Evolutionary conservation across 2,888 invertebrate genomes (phyloP).

Genomic region (Drosophila nigricruria): DNA sequence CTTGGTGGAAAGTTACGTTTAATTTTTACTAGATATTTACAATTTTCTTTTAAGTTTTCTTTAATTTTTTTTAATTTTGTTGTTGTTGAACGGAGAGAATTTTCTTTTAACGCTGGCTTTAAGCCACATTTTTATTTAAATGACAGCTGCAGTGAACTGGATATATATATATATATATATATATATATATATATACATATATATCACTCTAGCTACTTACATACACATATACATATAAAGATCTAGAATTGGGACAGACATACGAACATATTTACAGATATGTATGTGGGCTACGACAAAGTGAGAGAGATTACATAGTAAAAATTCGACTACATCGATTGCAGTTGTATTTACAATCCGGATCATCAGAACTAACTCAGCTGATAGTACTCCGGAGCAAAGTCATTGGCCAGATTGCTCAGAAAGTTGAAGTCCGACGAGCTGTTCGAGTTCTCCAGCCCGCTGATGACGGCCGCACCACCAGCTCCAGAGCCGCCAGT

Average conservation of each 20-base stretch:
- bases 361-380: conserved; percentile 85
- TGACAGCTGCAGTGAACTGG: conserved; percentile 18
- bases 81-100: conserved; percentile 33
- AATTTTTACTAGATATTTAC: conserved; percentile 73
- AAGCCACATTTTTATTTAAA: conserved; percentile 54
- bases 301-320: conserved; percentile 21
- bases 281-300: conserved; percentile 42
- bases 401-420: conserved; percentile 96
- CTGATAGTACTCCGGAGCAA: conserved; percentile 95
- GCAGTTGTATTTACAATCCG: conserved; percentile 54
- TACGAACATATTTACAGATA: conserved; percentile 58
- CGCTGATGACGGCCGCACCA: conserved; percentile 87
- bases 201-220: conserved; percentile 38
- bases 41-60: conserved; percentile 21
- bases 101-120: conserved; percentile 50
- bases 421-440: conserved; percentile 98
- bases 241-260: conserved; percentile 26
- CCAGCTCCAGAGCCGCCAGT: conserved; percentile 46
- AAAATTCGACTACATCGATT: conserved; percentile 49
- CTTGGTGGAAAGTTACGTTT: conserved; percentile 53
- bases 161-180: conserved; percentile 27
- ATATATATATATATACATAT: conserved; percentile 18
- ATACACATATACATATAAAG: conserved; percentile 25
- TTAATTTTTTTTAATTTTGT: conserved; percentile 2
- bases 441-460: conserved; percentile 93